Percentiles rank a stretch among this genome's conserved stretches.
Conservation (phyloP, 2,113 vertebrate species). For the Paracanthobrama guichenoti region DNA sequence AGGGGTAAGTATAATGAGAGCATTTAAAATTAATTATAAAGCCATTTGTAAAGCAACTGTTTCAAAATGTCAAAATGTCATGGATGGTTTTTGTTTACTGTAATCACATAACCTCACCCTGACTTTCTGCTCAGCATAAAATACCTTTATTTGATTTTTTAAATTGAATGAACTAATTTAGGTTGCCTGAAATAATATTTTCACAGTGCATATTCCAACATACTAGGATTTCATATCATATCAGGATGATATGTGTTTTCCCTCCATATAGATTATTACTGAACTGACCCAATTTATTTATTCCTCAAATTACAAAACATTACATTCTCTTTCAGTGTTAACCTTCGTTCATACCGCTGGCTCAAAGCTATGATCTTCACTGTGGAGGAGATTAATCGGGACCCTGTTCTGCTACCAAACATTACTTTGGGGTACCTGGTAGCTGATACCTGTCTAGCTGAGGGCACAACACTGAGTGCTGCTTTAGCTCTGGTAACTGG, state of each 20-base stretch:
- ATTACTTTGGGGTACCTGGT: conserved; percentile 64
- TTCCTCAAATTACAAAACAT: not conserved
- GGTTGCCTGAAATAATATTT: not conserved
- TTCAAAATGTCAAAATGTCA: not conserved
- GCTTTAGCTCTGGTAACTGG: conserved; percentile 60
- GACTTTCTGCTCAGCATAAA: not conserved
- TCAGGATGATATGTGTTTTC: not conserved
- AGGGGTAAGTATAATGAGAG: conserved; percentile 48
- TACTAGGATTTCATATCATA: not conserved
- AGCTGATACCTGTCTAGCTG: conserved; percentile 66
- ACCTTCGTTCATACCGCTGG: conserved; percentile 61
- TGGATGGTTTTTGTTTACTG: not conserved
- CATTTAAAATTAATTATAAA: not conserved
- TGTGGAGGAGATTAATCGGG: conserved; percentile 68
- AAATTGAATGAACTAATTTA: too few species aligned
- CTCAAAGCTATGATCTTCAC: conserved; percentile 64
- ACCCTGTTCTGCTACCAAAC: conserved; percentile 58
- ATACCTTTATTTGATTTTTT: not conserved
- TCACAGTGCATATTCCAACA: not conserved
- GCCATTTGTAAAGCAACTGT: not conserved
- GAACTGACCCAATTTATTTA: not conserved
- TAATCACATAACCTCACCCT: not conserved
- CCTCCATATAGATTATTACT: not conserved
- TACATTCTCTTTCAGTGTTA: conserved; percentile 56
- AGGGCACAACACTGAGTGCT: conserved; percentile 61